Evolutionary conservation across 2,888 invertebrate species (phyloP), one percentile per base, ranked within the genome.

Genomic region (Andrena flavipes): DNA sequence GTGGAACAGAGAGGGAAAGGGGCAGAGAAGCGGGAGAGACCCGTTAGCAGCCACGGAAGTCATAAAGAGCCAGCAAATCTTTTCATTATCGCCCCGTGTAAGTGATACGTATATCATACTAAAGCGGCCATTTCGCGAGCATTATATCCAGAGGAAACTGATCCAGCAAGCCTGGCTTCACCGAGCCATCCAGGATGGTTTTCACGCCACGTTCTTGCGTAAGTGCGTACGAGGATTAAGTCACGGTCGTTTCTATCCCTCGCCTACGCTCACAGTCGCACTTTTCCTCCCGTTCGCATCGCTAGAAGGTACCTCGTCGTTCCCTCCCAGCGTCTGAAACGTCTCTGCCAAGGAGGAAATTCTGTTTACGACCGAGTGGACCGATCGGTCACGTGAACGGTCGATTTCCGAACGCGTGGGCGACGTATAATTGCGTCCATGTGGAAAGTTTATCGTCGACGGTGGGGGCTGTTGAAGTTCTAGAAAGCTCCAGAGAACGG

Each of bases 81-180:
- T 93, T 93, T 93, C 93, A 93, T 93, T 93, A 93, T 93, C 92
- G 90, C 90, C 87, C 89, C 88, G 88, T 89, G 89, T 93, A 93
- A 93, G 93, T 93, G 93, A 93, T 93, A 93, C 93, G 92, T 93
- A 93, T 92, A 93, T 93, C 93, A 93, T 92, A 91, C 91, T 91
- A 91, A 89, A 92, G 91, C 91, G 91, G 90, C 92, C 90, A 92
- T 93, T 93, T 90, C 92, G 88, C 85, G 89, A 69, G 85, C 87
- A 84, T 88, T 88, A 88, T 88, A 85, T 82, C 88, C 84, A 87
- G 62, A 83, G 87, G 84, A 88, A 89, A 85, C 87, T 84, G 87
- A 89, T 86, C 85, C 79, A 63, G 77, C 67, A 56, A 42, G 56
- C 56, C 56, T 13, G 10, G 10, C 76, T 69, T 70, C 30, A 51